phyloP scores from a whole-genome alignment of 1,140 invertebrate genomes.

The Polypedilum vanderplanki region DNA sequence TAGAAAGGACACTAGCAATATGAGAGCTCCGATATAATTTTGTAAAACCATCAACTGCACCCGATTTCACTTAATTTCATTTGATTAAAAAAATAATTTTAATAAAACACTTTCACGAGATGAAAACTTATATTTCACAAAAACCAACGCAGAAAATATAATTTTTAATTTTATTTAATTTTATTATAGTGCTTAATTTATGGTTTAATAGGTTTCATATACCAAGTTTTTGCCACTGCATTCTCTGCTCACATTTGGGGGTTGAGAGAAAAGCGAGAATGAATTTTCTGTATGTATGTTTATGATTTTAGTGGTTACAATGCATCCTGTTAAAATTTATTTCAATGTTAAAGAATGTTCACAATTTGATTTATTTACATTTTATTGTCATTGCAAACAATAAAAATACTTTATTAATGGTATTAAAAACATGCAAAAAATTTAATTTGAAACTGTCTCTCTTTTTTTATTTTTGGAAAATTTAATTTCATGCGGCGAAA shows the following conservation, averaged over 20 bases:
- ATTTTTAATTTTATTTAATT: conserved; percentile 24
- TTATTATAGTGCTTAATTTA: conserved; percentile 25
- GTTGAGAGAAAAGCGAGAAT: too few species aligned
- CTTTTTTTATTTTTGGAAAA: too few species aligned
- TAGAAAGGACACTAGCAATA: conserved; percentile 1
- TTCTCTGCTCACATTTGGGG: background rate
- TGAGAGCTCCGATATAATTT: conserved; percentile 20
- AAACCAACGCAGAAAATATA: conserved; percentile 4
- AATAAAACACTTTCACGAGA: background rate
- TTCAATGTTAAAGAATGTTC: conserved; percentile 14
- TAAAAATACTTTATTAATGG: too few species aligned
- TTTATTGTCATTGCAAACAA: conserved; percentile 25
- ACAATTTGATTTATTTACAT: conserved; percentile 8
- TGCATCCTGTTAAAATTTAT: background rate
- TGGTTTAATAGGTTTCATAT: conserved; percentile 9
- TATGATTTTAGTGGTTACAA: conserved; percentile 26
- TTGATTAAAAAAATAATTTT: conserved; percentile 5
- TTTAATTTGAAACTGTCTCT: too few species aligned
- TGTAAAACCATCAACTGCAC: conserved; percentile 3
- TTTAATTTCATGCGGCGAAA: too few species aligned
- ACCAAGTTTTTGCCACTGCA: background rate
- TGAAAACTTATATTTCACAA: background rate
- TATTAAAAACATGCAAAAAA: too few species aligned
- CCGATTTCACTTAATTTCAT: conserved; percentile 15
- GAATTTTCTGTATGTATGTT: background rate